phyloP scores from a whole-genome alignment of 2,888 invertebrate genomes.

The Chrysolina americana region DNA sequence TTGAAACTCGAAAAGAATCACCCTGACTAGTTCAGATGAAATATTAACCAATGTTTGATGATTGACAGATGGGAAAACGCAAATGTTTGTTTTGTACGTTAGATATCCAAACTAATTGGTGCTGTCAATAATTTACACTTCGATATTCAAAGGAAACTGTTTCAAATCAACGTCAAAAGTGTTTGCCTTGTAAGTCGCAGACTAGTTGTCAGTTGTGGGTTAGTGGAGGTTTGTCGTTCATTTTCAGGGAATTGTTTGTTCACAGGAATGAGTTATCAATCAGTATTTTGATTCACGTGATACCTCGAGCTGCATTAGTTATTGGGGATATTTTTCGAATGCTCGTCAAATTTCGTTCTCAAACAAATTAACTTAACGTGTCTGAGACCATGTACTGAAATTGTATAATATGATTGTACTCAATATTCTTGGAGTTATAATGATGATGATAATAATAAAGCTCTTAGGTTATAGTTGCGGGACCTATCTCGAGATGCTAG shows the following conservation, averaged over 20 bases:
- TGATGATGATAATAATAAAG: too few relatives aligned
- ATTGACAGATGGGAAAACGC: background rate
- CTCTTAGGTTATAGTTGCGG: too few relatives aligned
- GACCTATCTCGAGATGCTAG: too few relatives aligned
- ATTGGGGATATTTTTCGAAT: too few relatives aligned
- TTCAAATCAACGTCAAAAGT: slow-evolving; percentile 12
- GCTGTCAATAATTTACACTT: slow-evolving; percentile 13
- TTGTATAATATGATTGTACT: too few relatives aligned
- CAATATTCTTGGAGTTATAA: too few relatives aligned
- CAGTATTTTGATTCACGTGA: too few relatives aligned
- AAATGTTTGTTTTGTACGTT: slow-evolving; percentile 9
- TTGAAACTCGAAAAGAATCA: background rate
- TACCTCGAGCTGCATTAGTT: too few relatives aligned
- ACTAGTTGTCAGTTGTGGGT: background rate
- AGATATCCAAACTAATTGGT: slow-evolving; percentile 11
- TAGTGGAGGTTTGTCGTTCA: background rate
- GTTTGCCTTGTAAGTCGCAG: slow-evolving; percentile 12
- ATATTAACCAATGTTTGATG: background rate
- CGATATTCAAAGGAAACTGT: slow-evolving; percentile 7
- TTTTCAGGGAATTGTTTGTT: background rate
- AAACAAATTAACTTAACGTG: too few relatives aligned
- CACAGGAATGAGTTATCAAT: background rate
- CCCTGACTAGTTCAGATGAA: background rate
- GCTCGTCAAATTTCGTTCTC: too few relatives aligned
- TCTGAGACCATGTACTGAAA: too few relatives aligned